Evolutionary conservation across 1,140 invertebrate genomes (phyloP).

Genomic region (Eufriesea mexicana): DNA sequence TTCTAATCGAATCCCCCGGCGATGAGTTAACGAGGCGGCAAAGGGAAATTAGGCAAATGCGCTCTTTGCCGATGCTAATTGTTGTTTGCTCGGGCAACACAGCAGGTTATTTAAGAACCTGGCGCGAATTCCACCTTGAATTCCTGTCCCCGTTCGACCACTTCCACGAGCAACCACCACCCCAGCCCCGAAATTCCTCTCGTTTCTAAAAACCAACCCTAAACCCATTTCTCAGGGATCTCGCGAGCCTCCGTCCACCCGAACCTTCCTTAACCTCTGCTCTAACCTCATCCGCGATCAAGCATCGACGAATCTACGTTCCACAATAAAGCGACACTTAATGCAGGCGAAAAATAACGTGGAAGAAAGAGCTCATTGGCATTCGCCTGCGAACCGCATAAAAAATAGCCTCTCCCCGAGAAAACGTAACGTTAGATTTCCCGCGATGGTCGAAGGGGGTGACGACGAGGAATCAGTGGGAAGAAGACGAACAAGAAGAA

Average conservation of each 20-base stretch:
- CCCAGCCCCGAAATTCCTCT: not conserved
- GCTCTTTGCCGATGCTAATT: conserved; percentile 62
- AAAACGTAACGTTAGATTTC: conserved; percentile 61
- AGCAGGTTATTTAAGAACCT: not conserved
- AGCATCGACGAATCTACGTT: not conserved
- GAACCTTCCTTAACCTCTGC: not conserved
- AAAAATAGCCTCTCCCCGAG: conserved; percentile 64
- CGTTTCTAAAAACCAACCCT: not conserved
- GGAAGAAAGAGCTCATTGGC: conserved; percentile 52
- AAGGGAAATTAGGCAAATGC: conserved; percentile 64
- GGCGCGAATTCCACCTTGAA: not conserved
- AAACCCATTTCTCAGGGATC: not conserved
- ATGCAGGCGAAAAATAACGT: conserved; percentile 2
- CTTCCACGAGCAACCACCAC: not conserved
- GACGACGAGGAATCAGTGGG: not conserved
- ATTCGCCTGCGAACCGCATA: conserved; percentile 58
- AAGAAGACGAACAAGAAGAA: conserved; percentile 15
- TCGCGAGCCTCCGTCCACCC: not conserved
- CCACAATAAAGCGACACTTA: not conserved
- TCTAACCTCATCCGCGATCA: not conserved
- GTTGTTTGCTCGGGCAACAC: conserved; percentile 59
- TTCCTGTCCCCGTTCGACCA: not conserved
- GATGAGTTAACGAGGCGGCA: conserved; percentile 38
- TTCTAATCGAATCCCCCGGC: conserved; percentile 50
- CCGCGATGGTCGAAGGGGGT: conserved; percentile 38